phyloP scores from a whole-genome alignment of 2,113 vertebrate genomes.

The Aythya baeri region DNA sequence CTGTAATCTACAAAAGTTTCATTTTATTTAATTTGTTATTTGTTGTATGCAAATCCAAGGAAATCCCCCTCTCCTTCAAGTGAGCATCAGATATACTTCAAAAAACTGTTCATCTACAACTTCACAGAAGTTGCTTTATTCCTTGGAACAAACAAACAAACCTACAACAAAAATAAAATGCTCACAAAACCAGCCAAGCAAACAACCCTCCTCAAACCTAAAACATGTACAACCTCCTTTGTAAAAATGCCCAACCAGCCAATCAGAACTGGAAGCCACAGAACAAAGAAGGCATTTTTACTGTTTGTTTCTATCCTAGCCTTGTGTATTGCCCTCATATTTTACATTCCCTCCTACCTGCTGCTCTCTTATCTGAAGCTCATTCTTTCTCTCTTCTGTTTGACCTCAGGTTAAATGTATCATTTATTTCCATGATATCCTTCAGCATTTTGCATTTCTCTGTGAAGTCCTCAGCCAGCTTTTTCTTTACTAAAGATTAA shows the following conservation, averaged over 20 bases:
- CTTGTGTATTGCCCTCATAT: neutral
- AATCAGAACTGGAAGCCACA: neutral
- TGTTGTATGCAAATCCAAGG: neutral
- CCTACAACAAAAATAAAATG: neutral
- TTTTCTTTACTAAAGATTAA: neutral
- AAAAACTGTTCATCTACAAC: neutral
- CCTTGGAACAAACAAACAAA: neutral
- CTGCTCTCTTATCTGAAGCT: slow-evolving; percentile 8
- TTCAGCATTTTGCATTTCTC: slow-evolving; percentile 32
- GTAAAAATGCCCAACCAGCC: neutral
- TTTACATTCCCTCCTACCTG: neutral
- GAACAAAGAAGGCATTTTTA: neutral
- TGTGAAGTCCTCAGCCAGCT: neutral
- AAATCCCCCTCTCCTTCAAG: neutral
- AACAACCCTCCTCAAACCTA: neutral
- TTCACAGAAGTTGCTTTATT: neutral
- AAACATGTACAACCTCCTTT: neutral
- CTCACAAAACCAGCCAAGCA: neutral
- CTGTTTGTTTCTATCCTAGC: neutral
- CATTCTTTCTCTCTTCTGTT: neutral
- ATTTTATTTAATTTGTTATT: neutral
- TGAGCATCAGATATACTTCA: neutral
- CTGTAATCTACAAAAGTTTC: neutral
- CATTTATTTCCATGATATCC: neutral
- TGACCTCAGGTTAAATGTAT: slow-evolving; percentile 15